Base-by-base conservation (phyloP, 2,113 vertebrate genomes). In the Girardinichthys multiradiatus region DNA sequence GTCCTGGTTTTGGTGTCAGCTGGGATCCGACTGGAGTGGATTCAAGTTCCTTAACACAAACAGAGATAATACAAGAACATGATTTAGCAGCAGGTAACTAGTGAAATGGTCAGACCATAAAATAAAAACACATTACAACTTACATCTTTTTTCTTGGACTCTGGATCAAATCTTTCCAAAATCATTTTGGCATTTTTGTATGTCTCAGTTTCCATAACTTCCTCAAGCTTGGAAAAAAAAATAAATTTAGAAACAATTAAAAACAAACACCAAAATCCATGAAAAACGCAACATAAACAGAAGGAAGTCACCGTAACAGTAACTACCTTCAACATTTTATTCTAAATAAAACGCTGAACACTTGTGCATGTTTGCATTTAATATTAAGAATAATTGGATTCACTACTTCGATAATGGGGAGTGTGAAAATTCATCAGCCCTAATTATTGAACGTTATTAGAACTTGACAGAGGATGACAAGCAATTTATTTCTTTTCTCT, bases 381-480 rank as follows among this genome's bases (percentile, higher is more conserved):
- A 97, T 97, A 96, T 97, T 96, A 95, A 98, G 96, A 98, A 97
- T 98, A 98, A 99, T 98, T 98, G 97, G 96, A 97, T 96, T 96
- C 95, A 96, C 96, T 96, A 96, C 95, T 97, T 96, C 96, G 96
- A 98, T 99, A 98, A 99, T 99, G 96, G 96, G 96, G 96, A 98
- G 95, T 97, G 96, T 96, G 96, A 98, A 99, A 99, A 98, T 99
- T 96, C 97, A 99, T 99, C 98, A 98, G 96, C 95, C 92, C 95
- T 98, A 97, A 98, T 99, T 99, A 99, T 99, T 96, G 96, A 95
- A 97, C 96, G 96, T 98, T 99, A 99, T 98, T 98, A 98, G 95
- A 64, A 98, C 96, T 97, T 98, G 98, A 98, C 97, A 97, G 96
- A 95, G 91, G 96, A 97, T 98, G 97, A 99, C 98, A 99, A 95